Evolutionary conservation across 2,888 invertebrate genomes (phyloP).

Genomic region (Drosophila villosipedis): DNA sequence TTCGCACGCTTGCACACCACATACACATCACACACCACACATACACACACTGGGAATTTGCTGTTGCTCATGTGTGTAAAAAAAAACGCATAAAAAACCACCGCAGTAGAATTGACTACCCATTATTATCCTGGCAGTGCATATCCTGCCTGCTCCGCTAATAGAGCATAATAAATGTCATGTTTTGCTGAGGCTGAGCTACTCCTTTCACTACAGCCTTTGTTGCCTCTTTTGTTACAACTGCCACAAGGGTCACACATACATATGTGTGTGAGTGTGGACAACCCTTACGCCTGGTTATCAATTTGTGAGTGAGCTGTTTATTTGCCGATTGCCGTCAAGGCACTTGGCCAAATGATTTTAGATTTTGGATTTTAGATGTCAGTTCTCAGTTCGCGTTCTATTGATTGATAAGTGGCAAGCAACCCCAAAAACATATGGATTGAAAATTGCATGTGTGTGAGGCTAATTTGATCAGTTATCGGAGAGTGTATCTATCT

Average conservation of each 20-base stretch:
- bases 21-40: neutral
- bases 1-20: slow-evolving; percentile 74
- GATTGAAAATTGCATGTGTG: neutral
- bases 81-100: slow-evolving; percentile 45
- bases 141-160: slow-evolving; percentile 58
- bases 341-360: slow-evolving; percentile 49
- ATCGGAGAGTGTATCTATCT: slow-evolving; percentile 14
- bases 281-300: slow-evolving; percentile 48
- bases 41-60: slow-evolving; percentile 18
- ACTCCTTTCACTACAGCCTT: slow-evolving; percentile 53
- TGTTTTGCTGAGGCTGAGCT: slow-evolving; percentile 66
- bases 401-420: slow-evolving; percentile 48
- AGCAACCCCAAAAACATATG: slow-evolving; percentile 24
- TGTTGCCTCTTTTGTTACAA: slow-evolving; percentile 35
- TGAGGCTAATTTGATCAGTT: slow-evolving; percentile 15
- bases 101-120: slow-evolving; percentile 47
- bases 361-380: slow-evolving; percentile 30
- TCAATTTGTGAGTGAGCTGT: slow-evolving; percentile 62
- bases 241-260: slow-evolving; percentile 44
- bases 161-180: slow-evolving; percentile 82
- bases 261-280: slow-evolving; percentile 20
- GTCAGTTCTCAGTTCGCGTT: slow-evolving; percentile 19
- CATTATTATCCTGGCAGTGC: slow-evolving; percentile 50
- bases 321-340: slow-evolving; percentile 55
- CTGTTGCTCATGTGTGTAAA: slow-evolving; percentile 54